phyloP scores from a whole-genome alignment of 2,888 invertebrate species.

The Acanthopleura granulata region DNA sequence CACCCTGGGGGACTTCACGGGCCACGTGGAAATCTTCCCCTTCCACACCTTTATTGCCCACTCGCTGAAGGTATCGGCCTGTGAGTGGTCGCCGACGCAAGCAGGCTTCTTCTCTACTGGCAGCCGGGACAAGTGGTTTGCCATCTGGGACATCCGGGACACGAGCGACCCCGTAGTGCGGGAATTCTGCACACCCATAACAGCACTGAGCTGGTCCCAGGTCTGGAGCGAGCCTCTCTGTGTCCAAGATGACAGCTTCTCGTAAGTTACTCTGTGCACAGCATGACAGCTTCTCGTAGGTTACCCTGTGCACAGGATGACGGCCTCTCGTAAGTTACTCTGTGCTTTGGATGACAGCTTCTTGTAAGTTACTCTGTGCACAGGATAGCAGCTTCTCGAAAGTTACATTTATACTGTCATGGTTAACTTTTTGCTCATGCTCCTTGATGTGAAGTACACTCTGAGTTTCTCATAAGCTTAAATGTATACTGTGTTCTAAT shows the following conservation, averaged over 20 bases:
- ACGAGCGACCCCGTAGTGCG: slow-evolving; percentile 22
- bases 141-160: slow-evolving; percentile 31
- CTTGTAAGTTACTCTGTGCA: background rate
- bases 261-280: background rate
- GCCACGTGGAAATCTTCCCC: slow-evolving; percentile 29
- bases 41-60: slow-evolving; percentile 32
- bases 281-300: no score
- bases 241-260: background rate
- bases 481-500: no score
- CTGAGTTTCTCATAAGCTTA: no score
- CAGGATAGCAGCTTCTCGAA: background rate
- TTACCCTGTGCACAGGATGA: background rate
- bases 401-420: background rate
- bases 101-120: slow-evolving; percentile 27
- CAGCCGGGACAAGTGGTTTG: slow-evolving; percentile 27
- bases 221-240: background rate
- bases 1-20: slow-evolving; percentile 19
- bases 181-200: slow-evolving; percentile 23
- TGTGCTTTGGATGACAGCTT: no score
- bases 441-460: no score
- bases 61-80: slow-evolving; percentile 25
- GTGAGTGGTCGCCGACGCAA: slow-evolving; percentile 26
- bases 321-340: no score
- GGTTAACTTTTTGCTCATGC: no score
- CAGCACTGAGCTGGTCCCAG: background rate